These are phyloP conservation scores for Romanogobio albipinnatus DNA, from an alignment of 2,113 vertebrate genomes.

Conservation along the genomic window DNA sequence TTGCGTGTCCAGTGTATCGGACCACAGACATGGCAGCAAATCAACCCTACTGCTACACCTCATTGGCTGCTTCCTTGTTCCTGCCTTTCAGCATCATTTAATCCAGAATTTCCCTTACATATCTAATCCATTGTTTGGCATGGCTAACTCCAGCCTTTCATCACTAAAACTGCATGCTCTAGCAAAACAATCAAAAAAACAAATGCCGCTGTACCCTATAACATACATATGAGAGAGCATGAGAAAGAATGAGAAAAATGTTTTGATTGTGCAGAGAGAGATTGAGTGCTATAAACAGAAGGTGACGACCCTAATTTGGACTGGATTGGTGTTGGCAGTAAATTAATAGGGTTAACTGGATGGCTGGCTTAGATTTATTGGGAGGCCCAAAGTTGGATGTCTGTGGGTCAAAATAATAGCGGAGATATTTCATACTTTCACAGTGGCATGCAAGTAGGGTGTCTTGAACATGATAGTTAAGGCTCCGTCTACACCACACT, in stretches of 20 bases:
- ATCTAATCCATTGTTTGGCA: slow-evolving; percentile 23
- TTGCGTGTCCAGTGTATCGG: background rate
- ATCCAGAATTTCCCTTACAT: slow-evolving; percentile 29
- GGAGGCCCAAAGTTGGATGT: background rate
- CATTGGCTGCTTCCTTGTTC: slow-evolving; percentile 14
- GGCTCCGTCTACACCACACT: slow-evolving; percentile 3
- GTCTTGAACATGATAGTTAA: background rate
- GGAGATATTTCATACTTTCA: background rate
- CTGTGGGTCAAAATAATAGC: background rate
- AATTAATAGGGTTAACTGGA: slow-evolving; percentile 18
- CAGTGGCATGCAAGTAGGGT: slow-evolving; percentile 22
- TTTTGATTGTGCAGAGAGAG: slow-evolving; percentile 19
- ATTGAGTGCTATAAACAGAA: slow-evolving; percentile 4
- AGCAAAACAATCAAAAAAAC: slow-evolving; percentile 14
- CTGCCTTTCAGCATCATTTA: slow-evolving; percentile 31
- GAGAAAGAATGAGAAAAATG: slow-evolving; percentile 33
- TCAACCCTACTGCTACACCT: slow-evolving; percentile 34
- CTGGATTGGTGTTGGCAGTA: slow-evolving; percentile 13
- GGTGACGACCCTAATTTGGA: slow-evolving; percentile 14
- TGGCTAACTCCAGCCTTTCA: background rate
- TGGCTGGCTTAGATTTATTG: background rate
- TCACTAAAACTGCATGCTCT: background rate
- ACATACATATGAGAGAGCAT: background rate
- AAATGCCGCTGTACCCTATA: background rate
- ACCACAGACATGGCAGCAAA: background rate